phyloP scores from a whole-genome alignment of 2,113 vertebrate species.

The Bothrops jararaca region DNA sequence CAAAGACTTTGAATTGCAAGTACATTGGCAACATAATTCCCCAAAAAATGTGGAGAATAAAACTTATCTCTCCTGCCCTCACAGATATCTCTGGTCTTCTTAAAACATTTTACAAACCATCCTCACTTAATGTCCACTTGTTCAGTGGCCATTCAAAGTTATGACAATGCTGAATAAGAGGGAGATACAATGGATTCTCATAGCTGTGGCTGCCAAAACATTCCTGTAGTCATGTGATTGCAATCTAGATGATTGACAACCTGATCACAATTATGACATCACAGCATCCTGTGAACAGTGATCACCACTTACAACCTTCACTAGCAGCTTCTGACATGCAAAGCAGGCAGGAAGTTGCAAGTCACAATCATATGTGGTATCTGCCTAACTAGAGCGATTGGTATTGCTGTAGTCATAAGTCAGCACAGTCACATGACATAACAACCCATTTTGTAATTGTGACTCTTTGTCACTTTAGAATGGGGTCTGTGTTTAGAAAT shows the following conservation, averaged over 20 bases:
- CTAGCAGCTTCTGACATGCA: neutral
- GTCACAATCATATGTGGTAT: neutral
- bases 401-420: neutral
- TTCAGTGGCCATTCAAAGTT: neutral
- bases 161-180: neutral
- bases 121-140: neutral
- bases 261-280: neutral
- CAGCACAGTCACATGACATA: neutral
- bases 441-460: neutral
- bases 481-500: neutral
- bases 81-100: neutral
- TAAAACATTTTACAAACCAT: neutral
- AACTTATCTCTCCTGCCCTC: neutral
- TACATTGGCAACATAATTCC: neutral
- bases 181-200: neutral
- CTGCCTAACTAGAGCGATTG: neutral
- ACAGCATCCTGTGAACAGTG: neutral
- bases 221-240: neutral
- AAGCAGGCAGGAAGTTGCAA: neutral
- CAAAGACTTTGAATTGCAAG: neutral
- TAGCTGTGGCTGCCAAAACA: neutral
- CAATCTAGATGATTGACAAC: neutral
- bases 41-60: neutral
- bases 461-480: neutral
- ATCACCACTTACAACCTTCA: neutral